These are phyloP conservation scores for Apis florea DNA, from an alignment of 1,140 invertebrate genomes.

Conservation along the genomic window DNA sequence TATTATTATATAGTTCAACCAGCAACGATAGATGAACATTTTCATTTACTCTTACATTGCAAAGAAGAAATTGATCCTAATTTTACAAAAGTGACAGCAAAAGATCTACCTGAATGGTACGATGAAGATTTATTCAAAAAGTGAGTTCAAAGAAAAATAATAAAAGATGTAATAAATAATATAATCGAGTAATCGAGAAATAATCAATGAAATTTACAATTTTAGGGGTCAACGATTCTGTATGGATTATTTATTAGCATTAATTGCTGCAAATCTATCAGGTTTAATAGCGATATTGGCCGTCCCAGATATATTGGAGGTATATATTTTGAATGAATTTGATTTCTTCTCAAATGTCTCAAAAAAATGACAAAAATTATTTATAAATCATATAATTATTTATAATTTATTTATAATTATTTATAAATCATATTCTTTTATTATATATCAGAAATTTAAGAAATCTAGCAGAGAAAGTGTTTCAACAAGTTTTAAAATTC, in stretches of 20 bases:
- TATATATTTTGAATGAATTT: not conserved
- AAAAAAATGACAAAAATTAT: not conserved
- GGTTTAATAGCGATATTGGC: constrained; percentile 84
- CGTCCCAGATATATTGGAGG: constrained; percentile 83
- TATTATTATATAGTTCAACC: constrained; percentile 59
- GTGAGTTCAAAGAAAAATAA: constrained; percentile 52
- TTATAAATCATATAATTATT: too few species aligned
- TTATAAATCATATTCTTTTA: too few species aligned
- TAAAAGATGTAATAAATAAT: not conserved
- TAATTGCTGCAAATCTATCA: constrained; percentile 81
- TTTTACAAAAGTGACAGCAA: not conserved
- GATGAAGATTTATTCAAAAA: constrained; percentile 63
- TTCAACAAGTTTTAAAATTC: too few species aligned
- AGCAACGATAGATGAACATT: constrained; percentile 64
- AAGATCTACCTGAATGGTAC: constrained; percentile 71
- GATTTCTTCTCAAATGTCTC: accelerated
- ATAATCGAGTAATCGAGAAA: not conserved
- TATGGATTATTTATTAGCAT: constrained; percentile 81
- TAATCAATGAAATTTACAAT: constrained; percentile 11
- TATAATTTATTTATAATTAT: too few species aligned
- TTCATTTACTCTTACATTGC: constrained; percentile 55
- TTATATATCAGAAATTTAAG: too few species aligned
- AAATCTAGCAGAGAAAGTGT: too few species aligned
- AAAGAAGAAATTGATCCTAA: constrained; percentile 41
- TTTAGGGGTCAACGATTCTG: constrained; percentile 85